A percentile compares a stretch with the other conserved stretches of the same genome.
phyloP scores from a whole-genome alignment of 2,888 invertebrate genomes.

The Pristionchus entomophagus region DNA sequence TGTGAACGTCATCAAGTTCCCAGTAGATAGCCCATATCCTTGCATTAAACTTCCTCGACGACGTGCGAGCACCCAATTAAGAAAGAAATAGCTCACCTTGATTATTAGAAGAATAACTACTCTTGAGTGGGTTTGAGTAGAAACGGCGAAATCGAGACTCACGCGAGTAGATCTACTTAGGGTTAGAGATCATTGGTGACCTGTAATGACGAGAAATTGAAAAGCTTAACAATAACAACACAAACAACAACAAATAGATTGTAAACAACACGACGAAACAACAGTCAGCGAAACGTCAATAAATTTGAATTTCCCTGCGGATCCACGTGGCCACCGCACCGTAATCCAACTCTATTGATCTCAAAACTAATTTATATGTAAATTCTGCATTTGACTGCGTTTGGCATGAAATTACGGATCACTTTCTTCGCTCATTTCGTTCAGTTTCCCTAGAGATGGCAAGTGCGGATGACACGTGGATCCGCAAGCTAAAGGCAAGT shows the following conservation, averaged over 20 bases:
- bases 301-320: no score
- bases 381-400: not conserved
- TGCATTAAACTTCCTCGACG: no score
- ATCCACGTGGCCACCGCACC: no score
- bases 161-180: not conserved
- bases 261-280: not conserved
- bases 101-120: conserved; percentile 13
- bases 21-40: no score
- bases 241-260: not conserved
- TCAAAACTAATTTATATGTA: no score
- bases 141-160: not conserved
- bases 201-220: not conserved
- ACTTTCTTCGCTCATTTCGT: not conserved
- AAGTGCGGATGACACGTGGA: not conserved
- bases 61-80: no score
- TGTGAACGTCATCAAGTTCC: no score
- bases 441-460: not conserved
- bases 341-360: no score
- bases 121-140: not conserved
- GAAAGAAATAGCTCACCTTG: not conserved
- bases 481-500: conserved; percentile 10
- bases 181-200: not conserved
- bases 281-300: not conserved
- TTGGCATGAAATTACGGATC: not conserved
- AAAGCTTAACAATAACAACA: not conserved